phyloP scores from a whole-genome alignment of 2,113 vertebrate genomes.

The Gymnogyps californianus region DNA sequence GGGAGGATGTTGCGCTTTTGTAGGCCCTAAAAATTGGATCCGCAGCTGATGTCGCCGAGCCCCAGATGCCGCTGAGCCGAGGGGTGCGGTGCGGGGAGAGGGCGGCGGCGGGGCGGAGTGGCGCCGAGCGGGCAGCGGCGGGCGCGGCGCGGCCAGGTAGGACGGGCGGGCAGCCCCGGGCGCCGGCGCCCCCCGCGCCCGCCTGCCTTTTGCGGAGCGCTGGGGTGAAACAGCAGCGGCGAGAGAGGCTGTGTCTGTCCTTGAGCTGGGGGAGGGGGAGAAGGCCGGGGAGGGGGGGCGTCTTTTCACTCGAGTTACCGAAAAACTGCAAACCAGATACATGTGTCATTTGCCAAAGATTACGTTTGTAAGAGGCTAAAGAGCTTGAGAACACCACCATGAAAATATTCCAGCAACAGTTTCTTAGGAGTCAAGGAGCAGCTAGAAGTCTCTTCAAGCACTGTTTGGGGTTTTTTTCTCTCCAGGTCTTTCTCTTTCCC shows the following conservation, averaged over 20 bases:
- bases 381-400: not conserved
- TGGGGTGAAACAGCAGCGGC: not conserved
- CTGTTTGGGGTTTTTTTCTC: not conserved
- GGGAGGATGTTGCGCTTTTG: not conserved
- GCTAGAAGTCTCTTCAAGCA: not conserved
- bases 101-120: not conserved
- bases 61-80: not conserved
- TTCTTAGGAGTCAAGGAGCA: not conserved
- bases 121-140: not conserved
- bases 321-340: not conserved
- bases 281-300: not conserved
- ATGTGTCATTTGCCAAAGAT: not conserved
- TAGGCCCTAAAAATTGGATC: slow-evolving; percentile 2
- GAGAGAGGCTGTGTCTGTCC: not conserved
- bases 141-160: not conserved
- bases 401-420: not conserved
- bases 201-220: not conserved
- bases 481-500: not conserved
- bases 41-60: not conserved
- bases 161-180: not conserved
- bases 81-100: not conserved
- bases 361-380: not conserved
- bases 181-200: not conserved
- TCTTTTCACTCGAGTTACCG: not conserved
- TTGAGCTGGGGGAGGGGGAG: not conserved